phyloP scores from a whole-genome alignment of 2,888 invertebrate species.

The Plagodis pulveraria region DNA sequence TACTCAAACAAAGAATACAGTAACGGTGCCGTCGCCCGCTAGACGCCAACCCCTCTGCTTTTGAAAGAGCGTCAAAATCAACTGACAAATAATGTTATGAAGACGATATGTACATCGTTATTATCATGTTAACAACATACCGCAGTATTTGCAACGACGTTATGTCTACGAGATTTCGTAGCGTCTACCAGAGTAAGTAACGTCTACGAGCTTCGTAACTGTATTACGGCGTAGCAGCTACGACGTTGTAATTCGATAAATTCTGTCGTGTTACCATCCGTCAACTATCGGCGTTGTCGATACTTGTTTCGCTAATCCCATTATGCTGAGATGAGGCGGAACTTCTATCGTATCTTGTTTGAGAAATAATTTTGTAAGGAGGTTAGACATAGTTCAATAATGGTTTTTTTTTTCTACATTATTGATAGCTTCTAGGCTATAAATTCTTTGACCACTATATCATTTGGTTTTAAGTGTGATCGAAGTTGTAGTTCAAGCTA shows the following conservation, averaged over 20 bases:
- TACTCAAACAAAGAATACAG: no score
- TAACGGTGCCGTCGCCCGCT: no score
- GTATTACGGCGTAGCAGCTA: conserved; percentile 14
- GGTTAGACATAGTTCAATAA: no score
- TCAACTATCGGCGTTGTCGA: conserved; percentile 16
- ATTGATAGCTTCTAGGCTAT: no score
- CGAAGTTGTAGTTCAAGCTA: no score
- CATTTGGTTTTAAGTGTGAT: no score
- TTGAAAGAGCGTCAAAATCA: no score
- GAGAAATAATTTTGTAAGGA: background rate
- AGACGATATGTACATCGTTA: background rate
- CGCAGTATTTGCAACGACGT: conserved; percentile 9
- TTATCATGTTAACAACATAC: conserved; percentile 1
- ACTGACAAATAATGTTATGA: no score
- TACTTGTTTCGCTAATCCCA: conserved; percentile 8
- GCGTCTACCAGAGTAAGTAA: conserved; percentile 11
- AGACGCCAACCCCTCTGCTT: no score
- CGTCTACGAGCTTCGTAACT: conserved; percentile 13
- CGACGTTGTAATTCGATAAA: conserved; percentile 20
- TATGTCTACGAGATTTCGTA: background rate
- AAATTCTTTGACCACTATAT: no score
- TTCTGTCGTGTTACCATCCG: conserved; percentile 3
- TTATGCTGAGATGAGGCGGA: conserved; percentile 3
- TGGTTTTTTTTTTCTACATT: no score
- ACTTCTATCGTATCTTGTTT: conserved; percentile 10